Conservation (phyloP, 1,140 invertebrate genomes). For the Caenorhabditis brenneri region DNA sequence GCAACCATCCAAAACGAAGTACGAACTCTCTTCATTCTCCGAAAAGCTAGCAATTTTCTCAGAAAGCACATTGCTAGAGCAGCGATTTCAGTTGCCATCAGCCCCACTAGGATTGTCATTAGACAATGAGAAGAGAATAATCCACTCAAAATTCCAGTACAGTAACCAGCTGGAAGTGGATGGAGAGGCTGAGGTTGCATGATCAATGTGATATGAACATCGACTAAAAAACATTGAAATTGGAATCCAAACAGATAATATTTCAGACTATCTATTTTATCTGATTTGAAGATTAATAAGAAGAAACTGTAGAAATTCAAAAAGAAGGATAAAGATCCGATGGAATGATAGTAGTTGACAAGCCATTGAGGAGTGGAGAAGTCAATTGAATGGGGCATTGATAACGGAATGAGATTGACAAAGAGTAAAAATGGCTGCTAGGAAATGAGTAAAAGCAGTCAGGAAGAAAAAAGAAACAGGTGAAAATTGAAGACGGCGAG, state of each 20-base stretch:
- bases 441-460: too few relatives aligned
- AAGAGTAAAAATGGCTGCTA: too few relatives aligned
- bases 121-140: neutral
- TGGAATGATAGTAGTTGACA: neutral
- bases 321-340: neutral
- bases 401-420: too few relatives aligned
- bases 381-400: too few relatives aligned
- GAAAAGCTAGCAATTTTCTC: neutral
- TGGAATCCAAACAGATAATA: neutral
- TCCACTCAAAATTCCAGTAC: neutral
- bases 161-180: neutral
- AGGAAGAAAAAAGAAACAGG: too few relatives aligned
- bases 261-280: neutral
- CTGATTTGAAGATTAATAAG: neutral
- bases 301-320: neutral
- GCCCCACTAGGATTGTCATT: neutral
- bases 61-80: neutral
- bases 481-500: too few relatives aligned
- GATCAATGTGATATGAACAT: neutral
- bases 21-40: neutral
- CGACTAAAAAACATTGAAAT: neutral
- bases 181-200: neutral
- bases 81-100: neutral
- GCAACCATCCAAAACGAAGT: too few relatives aligned
- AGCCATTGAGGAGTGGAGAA: neutral